These are phyloP conservation scores for Drosophila multiciliata DNA, from an alignment of 2,888 invertebrate species.

Conservation along the genomic window DNA sequence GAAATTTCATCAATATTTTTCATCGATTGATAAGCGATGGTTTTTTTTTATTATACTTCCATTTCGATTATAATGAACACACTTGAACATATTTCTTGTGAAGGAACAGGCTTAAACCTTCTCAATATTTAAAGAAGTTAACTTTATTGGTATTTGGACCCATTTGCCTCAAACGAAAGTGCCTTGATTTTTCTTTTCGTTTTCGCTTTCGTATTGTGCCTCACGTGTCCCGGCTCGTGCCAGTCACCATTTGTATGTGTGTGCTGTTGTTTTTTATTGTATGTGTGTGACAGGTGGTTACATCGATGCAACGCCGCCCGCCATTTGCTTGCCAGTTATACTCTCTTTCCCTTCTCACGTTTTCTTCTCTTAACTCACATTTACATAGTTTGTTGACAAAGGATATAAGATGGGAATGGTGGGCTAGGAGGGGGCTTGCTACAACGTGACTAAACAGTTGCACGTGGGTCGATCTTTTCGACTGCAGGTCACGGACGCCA, in stretches of 20 bases:
- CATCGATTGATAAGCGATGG: not conserved
- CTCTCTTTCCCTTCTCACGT: conserved; percentile 29
- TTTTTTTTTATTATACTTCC: not conserved
- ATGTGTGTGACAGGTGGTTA: conserved; percentile 75
- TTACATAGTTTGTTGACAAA: conserved; percentile 5
- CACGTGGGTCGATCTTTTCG: conserved; percentile 52
- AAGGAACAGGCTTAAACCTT: not conserved
- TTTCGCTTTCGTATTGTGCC: conserved; percentile 15
- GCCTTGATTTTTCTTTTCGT: conserved; percentile 12
- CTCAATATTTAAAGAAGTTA: not conserved
- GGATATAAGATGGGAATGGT: not conserved
- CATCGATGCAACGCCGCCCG: conserved; percentile 63
- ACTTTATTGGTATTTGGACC: not conserved
- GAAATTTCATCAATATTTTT: not conserved
- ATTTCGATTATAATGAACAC: not conserved
- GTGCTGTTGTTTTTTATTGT: conserved; percentile 22
- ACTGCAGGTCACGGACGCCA: conserved; percentile 65
- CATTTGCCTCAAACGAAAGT: not conserved
- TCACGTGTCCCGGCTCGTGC: conserved; percentile 35
- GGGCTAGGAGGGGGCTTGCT: not conserved
- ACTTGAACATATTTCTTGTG: not conserved
- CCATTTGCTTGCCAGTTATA: conserved; percentile 41
- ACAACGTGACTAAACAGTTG: conserved; percentile 53
- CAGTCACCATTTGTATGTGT: conserved; percentile 6
- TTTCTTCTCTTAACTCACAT: conserved; percentile 20